phyloP scores from a whole-genome alignment of 1,140 invertebrate genomes.

The Ips typographus region DNA sequence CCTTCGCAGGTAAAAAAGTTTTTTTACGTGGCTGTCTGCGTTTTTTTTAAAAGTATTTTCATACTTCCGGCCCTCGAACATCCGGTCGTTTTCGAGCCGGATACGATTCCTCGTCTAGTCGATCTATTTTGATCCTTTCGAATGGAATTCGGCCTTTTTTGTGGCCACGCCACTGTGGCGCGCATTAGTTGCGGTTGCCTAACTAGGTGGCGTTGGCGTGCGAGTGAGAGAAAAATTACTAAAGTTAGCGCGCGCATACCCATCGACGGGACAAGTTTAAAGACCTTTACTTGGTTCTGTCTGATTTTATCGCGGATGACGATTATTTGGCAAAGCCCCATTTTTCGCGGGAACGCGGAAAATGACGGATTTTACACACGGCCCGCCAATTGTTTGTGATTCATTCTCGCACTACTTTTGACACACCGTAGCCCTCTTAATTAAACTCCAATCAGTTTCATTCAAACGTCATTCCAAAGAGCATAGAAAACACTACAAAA shows the following conservation, averaged over 20 bases:
- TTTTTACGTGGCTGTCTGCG: neutral
- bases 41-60: neutral
- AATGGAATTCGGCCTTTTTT: neutral
- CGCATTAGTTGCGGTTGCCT: neutral
- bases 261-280: neutral
- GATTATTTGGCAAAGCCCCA: neutral
- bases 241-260: neutral
- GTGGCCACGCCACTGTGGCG: neutral
- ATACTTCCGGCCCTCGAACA: conserved; percentile 1
- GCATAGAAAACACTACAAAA: too few species aligned
- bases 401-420: too few species aligned
- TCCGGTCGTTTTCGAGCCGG: neutral
- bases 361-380: neutral
- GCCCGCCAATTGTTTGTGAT: neutral
- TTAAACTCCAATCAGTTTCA: too few species aligned
- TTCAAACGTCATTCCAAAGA: too few species aligned
- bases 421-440: too few species aligned
- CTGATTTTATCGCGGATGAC: neutral
- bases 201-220: neutral
- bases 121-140: neutral
- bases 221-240: neutral
- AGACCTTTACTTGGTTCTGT: neutral
- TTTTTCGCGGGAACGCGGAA: neutral
- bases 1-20: too few species aligned
- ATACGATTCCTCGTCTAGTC: neutral